Evolutionary conservation across 2,113 vertebrate genomes (phyloP).

Genomic region (Condylura cristata): DNA sequence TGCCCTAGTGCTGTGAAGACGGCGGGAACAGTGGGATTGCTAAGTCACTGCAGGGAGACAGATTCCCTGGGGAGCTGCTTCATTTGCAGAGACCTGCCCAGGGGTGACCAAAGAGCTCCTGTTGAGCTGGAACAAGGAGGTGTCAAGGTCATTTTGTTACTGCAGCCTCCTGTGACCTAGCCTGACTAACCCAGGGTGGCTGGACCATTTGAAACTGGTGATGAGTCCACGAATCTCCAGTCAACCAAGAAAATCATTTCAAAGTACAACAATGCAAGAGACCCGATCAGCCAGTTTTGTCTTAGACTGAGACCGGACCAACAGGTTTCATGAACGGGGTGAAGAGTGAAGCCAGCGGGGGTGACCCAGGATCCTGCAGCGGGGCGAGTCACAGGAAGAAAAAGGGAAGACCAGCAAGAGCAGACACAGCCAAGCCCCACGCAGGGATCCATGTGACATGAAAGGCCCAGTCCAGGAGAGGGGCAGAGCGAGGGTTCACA

Average conservation of each 20-base stretch:
- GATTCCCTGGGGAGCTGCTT: neutral
- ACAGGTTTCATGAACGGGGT: neutral
- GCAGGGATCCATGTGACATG: fast-evolving
- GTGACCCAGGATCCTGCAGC: too few species aligned
- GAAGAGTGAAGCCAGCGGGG: too few species aligned
- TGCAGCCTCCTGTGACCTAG: neutral
- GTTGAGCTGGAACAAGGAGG: neutral
- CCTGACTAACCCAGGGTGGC: neutral
- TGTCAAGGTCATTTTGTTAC: neutral
- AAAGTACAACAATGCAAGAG: neutral
- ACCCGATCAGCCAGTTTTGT: neutral
- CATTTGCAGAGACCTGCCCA: neutral
- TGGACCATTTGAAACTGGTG: neutral
- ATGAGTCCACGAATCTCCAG: neutral
- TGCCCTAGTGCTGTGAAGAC: neutral
- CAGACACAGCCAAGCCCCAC: neutral
- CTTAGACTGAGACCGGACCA: neutral
- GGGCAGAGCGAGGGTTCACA: fast-evolving
- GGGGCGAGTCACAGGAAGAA: neutral
- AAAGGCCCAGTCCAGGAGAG: neutral
- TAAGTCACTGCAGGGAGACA: neutral
- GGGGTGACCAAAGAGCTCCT: neutral
- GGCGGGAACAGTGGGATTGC: neutral
- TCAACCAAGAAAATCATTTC: neutral
- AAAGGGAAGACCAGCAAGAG: neutral